Conservation (phyloP, 2,113 vertebrate species). For the Pantherophis guttatus region DNA sequence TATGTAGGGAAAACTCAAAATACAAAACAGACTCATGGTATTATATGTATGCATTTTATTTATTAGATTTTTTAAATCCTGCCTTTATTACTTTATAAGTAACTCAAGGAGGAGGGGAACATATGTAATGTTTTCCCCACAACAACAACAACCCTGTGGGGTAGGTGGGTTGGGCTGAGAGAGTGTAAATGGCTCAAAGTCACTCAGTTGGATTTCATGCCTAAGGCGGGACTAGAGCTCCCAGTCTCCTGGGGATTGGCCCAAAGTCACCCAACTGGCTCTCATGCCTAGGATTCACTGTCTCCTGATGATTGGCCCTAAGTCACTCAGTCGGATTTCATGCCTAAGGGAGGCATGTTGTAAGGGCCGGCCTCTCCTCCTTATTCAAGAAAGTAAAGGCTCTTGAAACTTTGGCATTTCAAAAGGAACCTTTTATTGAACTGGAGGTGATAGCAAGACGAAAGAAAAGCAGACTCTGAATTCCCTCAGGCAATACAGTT, state of each 20-base stretch:
- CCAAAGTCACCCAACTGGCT: too few relatives aligned
- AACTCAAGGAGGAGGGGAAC: not conserved
- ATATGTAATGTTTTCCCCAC: not conserved
- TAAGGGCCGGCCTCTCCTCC: too few relatives aligned
- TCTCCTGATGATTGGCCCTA: not conserved
- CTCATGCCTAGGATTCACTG: too few relatives aligned
- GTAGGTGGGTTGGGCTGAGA: not conserved
- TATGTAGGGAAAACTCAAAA: not conserved
- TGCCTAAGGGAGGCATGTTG: not conserved
- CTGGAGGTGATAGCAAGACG: too few relatives aligned
- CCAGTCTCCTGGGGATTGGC: not conserved
- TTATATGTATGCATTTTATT: not conserved
- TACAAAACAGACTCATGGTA: not conserved
- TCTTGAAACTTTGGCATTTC: too few relatives aligned
- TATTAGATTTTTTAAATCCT: not conserved
- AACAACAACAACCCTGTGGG: not conserved
- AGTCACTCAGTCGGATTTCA: not conserved
- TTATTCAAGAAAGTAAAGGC: too few relatives aligned
- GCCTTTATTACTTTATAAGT: not conserved
- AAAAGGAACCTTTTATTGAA: too few relatives aligned
- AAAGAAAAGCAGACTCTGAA: too few relatives aligned
- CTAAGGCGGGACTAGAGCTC: not conserved
- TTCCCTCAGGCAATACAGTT: too few relatives aligned
- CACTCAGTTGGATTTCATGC: not conserved
- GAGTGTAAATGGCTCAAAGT: not conserved